Conservation (phyloP, 2,113 vertebrate species). For the Antigone vipio region DNA sequence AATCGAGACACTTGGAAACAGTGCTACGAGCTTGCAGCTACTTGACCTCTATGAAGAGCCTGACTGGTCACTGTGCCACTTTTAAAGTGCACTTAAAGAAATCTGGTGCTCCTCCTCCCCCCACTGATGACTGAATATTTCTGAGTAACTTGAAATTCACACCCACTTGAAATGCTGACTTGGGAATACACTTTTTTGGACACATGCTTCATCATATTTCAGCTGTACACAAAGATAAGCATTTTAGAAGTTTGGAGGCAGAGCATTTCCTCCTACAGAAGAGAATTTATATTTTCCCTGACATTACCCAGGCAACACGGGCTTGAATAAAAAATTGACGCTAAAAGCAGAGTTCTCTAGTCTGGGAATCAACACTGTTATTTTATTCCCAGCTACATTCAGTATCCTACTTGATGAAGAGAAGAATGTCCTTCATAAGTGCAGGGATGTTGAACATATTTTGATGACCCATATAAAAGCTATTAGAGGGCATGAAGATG, state of each 20-base stretch:
- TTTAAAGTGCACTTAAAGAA: conserved; percentile 7
- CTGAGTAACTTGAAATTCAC: conserved; percentile 53
- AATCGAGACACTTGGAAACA: neutral
- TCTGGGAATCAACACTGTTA: conserved; percentile 67
- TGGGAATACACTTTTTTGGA: conserved; percentile 60
- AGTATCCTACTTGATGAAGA: conserved; percentile 25
- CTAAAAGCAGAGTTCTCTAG: conserved; percentile 66
- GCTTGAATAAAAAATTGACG: conserved; percentile 56
- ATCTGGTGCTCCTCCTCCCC: neutral
- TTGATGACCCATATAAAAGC: neutral
- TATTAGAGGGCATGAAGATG: neutral
- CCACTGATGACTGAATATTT: neutral
- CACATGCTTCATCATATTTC: conserved; percentile 52
- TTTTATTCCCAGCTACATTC: conserved; percentile 68
- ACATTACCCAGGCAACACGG: conserved; percentile 67
- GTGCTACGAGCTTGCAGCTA: neutral
- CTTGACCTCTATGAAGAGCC: conserved; percentile 45
- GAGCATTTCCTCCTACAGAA: conserved; percentile 59
- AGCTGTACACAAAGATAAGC: conserved; percentile 50
- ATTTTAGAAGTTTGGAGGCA: conserved; percentile 51
- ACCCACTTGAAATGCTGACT: conserved; percentile 64
- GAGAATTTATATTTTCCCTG: conserved; percentile 69
- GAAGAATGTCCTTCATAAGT: conserved; percentile 34
- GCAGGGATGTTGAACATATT: conserved; percentile 5
- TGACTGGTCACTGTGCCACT: neutral